phyloP scores from a whole-genome alignment of 2,113 vertebrate genomes.

The Thymallus thymallus region DNA sequence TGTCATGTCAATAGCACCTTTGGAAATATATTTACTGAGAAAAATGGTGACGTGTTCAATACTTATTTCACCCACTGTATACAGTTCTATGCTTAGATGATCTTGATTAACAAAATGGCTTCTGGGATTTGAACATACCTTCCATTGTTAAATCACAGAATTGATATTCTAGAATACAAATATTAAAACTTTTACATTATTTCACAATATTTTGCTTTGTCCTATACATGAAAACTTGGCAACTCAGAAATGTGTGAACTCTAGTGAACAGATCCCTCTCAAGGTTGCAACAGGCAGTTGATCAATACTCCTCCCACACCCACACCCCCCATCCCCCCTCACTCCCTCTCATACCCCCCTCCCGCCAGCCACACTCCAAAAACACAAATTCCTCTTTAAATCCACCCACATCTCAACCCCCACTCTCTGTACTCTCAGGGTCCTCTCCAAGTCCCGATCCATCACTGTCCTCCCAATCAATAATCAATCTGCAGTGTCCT shows the following conservation, averaged over 20 bases:
- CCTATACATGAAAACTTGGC: too few relatives aligned
- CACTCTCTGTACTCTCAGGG: constrained; percentile 37
- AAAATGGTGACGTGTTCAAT: too few relatives aligned
- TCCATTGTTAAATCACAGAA: too few relatives aligned
- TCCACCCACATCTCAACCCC: constrained; percentile 50
- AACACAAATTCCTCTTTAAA: constrained; percentile 67
- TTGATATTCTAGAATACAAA: too few relatives aligned
- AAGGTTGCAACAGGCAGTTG: constrained; percentile 33
- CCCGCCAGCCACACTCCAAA: constrained; percentile 43
- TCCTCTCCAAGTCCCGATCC: constrained; percentile 69
- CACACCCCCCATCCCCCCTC: constrained; percentile 5
- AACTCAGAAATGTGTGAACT: constrained; percentile 26
- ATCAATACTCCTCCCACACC: constrained; percentile 7
- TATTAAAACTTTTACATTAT: too few relatives aligned
- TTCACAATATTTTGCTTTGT: too few relatives aligned
- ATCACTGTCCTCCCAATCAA: constrained; percentile 82
- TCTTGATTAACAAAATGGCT: too few relatives aligned
- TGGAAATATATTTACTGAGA: too few relatives aligned
- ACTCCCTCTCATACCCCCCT: constrained; percentile 16
- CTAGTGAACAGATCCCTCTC: constrained; percentile 66
- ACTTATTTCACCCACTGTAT: too few relatives aligned
- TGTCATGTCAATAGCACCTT: too few relatives aligned
- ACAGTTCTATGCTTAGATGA: too few relatives aligned
- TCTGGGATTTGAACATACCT: too few relatives aligned
- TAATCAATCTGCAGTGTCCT: constrained; percentile 79